Conservation (phyloP, 1,140 invertebrate genomes). For the Calephelis virginiensis region DNA sequence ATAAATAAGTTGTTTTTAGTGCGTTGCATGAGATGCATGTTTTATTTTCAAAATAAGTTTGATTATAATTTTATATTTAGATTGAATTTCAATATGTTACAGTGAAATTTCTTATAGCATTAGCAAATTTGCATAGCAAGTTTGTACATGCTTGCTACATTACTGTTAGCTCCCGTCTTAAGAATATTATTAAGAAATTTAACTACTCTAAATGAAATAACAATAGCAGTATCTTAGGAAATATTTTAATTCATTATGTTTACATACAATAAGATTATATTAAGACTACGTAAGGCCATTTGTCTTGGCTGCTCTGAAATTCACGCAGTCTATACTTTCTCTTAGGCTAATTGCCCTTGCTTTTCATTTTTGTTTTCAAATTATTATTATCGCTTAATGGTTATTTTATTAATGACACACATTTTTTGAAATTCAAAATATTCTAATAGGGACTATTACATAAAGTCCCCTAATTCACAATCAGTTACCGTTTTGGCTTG, state of each 20-base stretch:
- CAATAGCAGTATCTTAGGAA: neutral
- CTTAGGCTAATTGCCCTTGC: neutral
- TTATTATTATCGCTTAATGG: too few relatives aligned
- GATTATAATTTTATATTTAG: constrained; percentile 49
- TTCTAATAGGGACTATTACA: too few relatives aligned
- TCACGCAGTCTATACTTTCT: neutral
- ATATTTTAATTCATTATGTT: constrained; percentile 6
- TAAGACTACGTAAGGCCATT: neutral
- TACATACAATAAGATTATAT: neutral
- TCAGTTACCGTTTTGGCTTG: too few relatives aligned
- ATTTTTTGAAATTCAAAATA: too few relatives aligned
- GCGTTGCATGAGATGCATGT: constrained; percentile 50
- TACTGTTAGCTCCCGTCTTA: constrained; percentile 8
- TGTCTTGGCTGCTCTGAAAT: neutral
- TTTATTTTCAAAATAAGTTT: constrained; percentile 43
- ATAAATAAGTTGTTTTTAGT: constrained; percentile 13
- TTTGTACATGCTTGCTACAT: constrained; percentile 24
- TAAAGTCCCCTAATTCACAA: too few relatives aligned
- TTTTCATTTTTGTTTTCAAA: too few relatives aligned
- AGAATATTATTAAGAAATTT: neutral
- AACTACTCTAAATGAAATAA: neutral
- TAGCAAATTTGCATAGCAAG: constrained; percentile 64
- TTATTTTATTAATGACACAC: too few relatives aligned
- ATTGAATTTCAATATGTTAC: constrained; percentile 57
- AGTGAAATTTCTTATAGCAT: constrained; percentile 37